phyloP scores from a whole-genome alignment of 2,888 invertebrate genomes.

The Conus canariensis region DNA sequence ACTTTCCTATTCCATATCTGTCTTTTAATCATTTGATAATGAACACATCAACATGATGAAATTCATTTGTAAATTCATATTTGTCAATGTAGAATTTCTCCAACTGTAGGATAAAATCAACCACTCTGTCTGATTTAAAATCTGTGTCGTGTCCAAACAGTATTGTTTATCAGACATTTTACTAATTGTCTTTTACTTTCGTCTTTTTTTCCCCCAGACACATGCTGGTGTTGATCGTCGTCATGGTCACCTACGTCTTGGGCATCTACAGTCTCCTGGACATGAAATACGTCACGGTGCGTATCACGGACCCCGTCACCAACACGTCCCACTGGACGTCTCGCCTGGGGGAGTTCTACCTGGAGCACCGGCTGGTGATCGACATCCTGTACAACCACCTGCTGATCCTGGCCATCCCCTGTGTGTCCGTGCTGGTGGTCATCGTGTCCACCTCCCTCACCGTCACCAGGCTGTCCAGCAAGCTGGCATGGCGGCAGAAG shows the following conservation, averaged over 20 bases:
- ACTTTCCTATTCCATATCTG: no score
- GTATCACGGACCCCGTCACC: background rate
- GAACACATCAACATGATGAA: no score
- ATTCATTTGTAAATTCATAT: no score
- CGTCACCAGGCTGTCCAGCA: background rate
- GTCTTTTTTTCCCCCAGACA: background rate
- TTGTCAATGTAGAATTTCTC: no score
- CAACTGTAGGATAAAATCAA: background rate
- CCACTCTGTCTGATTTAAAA: background rate
- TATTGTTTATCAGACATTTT: background rate
- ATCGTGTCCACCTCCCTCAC: constrained; percentile 39
- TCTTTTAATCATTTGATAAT: no score
- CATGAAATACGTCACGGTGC: constrained; percentile 27
- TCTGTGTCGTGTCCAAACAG: background rate
- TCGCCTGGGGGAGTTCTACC: constrained; percentile 33
- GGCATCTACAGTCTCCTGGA: constrained; percentile 41
- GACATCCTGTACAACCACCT: constrained; percentile 44
- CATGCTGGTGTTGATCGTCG: constrained; percentile 29
- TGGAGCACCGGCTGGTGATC: constrained; percentile 16
- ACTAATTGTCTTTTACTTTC: background rate
- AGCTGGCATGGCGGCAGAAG: constrained; percentile 1
- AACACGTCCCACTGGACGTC: constrained; percentile 15
- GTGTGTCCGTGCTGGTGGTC: constrained; percentile 26
- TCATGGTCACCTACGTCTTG: constrained; percentile 35
- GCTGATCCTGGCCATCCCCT: constrained; percentile 32